Evolutionary conservation across 2,797 vertebrate species (phyloP).

Genomic region (Gobionotothen gibberifrons): DNA sequence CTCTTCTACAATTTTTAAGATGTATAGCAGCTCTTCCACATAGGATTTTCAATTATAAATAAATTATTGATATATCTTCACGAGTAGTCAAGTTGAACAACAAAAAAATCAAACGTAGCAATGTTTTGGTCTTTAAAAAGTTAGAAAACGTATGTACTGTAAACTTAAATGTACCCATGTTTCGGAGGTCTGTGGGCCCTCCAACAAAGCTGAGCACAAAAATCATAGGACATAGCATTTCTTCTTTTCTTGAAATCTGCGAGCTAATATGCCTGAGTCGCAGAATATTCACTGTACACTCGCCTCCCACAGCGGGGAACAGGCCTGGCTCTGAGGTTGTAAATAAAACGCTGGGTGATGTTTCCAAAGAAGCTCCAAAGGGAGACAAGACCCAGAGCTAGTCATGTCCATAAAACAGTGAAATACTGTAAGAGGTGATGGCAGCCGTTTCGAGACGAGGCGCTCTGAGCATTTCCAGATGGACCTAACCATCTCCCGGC

Average conservation of each 20-base stretch:
- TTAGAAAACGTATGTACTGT: not conserved
- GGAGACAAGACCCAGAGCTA: conserved; percentile 71
- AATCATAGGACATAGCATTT: conserved; percentile 2
- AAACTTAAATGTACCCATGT: not conserved
- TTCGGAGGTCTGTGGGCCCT: not conserved
- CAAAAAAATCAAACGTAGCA: not conserved
- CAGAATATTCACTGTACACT: conserved; percentile 36
- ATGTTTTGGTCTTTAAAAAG: conserved; percentile 16
- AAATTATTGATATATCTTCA: too few species aligned
- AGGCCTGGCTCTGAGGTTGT: conserved; percentile 63
- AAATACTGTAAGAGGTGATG: conserved; percentile 76
- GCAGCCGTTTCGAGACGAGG: conserved; percentile 70
- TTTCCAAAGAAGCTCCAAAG: conserved; percentile 72
- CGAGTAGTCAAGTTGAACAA: too few species aligned
- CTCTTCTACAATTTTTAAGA: too few species aligned
- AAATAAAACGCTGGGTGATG: conserved; percentile 78
- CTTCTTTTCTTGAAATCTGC: conserved; percentile 22
- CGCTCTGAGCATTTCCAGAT: conserved; percentile 79
- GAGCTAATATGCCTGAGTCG: conserved; percentile 47
- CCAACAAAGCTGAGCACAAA: conserved; percentile 14
- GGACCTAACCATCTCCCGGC: conserved; percentile 56
- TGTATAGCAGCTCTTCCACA: too few species aligned
- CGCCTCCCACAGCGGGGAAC: conserved; percentile 48
- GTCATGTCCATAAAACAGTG: conserved; percentile 76
- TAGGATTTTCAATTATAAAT: too few species aligned